These are phyloP conservation scores for Dolomedes plantarius DNA, from an alignment of 2,888 invertebrate species.

Conservation along the genomic window DNA sequence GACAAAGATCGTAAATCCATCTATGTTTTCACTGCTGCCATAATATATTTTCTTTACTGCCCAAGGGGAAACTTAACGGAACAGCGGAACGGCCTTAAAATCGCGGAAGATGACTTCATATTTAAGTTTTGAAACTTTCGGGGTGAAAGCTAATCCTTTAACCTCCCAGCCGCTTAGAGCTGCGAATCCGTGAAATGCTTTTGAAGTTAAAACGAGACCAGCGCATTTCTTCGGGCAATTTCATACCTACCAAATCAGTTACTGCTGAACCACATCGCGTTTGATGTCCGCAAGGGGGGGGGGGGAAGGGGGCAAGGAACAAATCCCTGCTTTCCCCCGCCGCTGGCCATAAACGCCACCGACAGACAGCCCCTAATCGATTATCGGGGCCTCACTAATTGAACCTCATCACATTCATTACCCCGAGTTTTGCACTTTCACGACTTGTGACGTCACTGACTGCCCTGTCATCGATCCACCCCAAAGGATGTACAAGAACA, in stretches of 20 bases:
- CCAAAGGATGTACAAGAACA: background rate
- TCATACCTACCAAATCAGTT: background rate
- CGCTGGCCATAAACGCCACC: slow-evolving; percentile 54
- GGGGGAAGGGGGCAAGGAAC: background rate
- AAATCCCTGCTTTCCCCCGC: slow-evolving; percentile 3
- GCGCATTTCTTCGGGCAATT: background rate
- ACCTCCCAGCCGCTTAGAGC: no score
- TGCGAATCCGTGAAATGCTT: no score
- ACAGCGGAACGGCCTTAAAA: no score
- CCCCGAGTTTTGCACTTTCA: slow-evolving; percentile 30
- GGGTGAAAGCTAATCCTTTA: no score
- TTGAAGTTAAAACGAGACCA: no score
- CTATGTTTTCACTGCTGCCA: no score
- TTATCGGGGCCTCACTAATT: slow-evolving; percentile 61
- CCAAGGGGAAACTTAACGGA: no score
- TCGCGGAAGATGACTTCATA: no score
- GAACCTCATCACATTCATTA: slow-evolving; percentile 69
- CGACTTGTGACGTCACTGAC: slow-evolving; percentile 33
- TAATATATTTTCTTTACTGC: no score
- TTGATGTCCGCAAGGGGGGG: background rate
- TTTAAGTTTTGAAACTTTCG: no score
- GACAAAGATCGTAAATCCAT: no score
- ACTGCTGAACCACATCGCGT: background rate
- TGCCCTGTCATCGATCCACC: background rate
- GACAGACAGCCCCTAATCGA: slow-evolving; percentile 58